Evolutionary conservation across 2,113 vertebrate species (phyloP).

Genomic region (Cololabis saira): DNA sequence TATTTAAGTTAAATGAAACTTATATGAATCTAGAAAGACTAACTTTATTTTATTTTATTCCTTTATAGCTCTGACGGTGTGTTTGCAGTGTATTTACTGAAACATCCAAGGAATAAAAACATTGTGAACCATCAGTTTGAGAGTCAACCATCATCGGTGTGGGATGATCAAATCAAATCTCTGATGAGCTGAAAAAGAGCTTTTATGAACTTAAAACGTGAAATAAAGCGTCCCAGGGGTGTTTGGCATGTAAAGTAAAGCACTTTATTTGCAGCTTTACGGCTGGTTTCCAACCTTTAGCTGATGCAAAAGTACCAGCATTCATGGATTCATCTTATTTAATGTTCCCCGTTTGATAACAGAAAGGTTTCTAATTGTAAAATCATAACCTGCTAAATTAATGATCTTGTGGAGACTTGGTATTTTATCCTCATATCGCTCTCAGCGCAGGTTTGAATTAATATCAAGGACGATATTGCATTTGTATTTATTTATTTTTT

Average conservation of each 20-base stretch:
- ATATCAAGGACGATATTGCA: too few species aligned
- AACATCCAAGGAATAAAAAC: too few species aligned
- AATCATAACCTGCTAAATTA: conserved; percentile 8
- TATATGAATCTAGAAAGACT: too few species aligned
- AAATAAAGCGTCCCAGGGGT: conserved; percentile 51
- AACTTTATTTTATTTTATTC: too few species aligned
- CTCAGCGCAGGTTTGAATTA: too few species aligned
- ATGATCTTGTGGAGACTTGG: conserved; percentile 6
- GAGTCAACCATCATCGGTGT: too few species aligned
- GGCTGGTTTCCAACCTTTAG: conserved; percentile 30
- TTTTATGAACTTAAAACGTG: conserved; percentile 23
- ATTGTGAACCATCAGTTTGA: too few species aligned
- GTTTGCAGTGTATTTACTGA: too few species aligned
- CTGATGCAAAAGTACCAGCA: conserved; percentile 15
- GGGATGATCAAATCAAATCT: too few species aligned
- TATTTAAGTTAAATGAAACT: too few species aligned
- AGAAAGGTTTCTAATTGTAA: conserved; percentile 1
- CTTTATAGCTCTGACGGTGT: too few species aligned
- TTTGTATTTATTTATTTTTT: too few species aligned
- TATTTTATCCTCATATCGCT: neutral
- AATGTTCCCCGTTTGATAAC: neutral
- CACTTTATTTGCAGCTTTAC: conserved; percentile 73
- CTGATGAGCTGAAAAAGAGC: conserved; percentile 19
- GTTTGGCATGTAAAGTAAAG: conserved; percentile 58
- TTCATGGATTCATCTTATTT: conserved; percentile 7